A percentile compares a stretch with the other conserved stretches of the same genome.
These are phyloP conservation scores for Botia almorhae DNA, from an alignment of 2,797 vertebrate genomes.

Conservation along the genomic window DNA sequence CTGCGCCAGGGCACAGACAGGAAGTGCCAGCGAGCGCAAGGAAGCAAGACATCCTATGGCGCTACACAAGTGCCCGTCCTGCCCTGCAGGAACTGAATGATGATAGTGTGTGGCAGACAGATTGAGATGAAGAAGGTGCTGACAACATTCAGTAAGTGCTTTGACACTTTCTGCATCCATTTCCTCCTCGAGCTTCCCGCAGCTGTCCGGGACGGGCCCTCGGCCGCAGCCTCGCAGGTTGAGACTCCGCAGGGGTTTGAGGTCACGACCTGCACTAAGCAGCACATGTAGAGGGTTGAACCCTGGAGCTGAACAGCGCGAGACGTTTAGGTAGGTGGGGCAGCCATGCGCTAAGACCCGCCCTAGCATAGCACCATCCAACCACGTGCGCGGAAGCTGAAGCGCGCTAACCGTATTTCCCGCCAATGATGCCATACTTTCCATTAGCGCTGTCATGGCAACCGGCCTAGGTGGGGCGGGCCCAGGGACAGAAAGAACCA, in stretches of 20 bases:
- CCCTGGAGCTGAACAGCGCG: slow-evolving; percentile 86
- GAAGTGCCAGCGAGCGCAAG: slow-evolving; percentile 86
- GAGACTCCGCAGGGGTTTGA: slow-evolving; percentile 84
- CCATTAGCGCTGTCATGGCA: slow-evolving; percentile 83
- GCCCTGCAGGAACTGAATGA: slow-evolving; percentile 68
- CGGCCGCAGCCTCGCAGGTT: slow-evolving; percentile 92
- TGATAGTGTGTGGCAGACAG: slow-evolving; percentile 95
- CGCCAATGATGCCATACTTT: slow-evolving; percentile 78
- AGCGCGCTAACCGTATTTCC: slow-evolving; percentile 82
- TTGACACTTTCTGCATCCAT: slow-evolving; percentile 83
- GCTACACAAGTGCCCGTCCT: slow-evolving; percentile 86
- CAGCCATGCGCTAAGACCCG: slow-evolving; percentile 87
- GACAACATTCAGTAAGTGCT: slow-evolving; percentile 81
- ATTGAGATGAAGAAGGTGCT: slow-evolving; percentile 87
- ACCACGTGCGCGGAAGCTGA: slow-evolving; percentile 92
- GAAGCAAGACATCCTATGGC: slow-evolving; percentile 81
- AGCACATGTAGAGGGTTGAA: slow-evolving; percentile 84
- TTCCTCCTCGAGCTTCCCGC: slow-evolving; percentile 86
- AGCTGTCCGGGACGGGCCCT: slow-evolving; percentile 82
- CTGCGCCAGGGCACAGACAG: slow-evolving; percentile 86
- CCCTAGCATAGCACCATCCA: slow-evolving; percentile 85
- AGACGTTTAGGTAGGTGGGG: slow-evolving; percentile 92
- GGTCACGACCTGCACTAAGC: slow-evolving; percentile 81
- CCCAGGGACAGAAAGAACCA: slow-evolving; percentile 92
- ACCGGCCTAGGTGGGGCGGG: slow-evolving; percentile 85